These are phyloP conservation scores for Seriola dumerili DNA, from an alignment of 2,113 vertebrate genomes.

Conservation along the genomic window DNA sequence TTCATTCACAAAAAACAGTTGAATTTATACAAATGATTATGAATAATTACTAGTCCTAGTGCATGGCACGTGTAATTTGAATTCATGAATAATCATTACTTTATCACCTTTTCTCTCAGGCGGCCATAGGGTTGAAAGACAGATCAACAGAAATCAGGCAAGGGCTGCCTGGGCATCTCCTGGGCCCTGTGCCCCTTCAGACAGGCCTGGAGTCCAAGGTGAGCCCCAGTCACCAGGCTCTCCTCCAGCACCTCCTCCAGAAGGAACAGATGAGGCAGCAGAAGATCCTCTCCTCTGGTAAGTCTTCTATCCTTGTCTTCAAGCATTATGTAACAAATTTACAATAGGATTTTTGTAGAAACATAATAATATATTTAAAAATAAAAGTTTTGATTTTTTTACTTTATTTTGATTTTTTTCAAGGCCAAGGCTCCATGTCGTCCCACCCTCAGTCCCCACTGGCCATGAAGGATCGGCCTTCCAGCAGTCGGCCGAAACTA, in stretches of 20 bases:
- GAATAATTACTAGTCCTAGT: neutral
- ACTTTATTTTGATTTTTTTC: neutral
- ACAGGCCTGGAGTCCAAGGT: constrained; percentile 91
- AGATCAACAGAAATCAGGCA: constrained; percentile 88
- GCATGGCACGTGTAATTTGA: neutral
- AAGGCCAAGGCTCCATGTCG: constrained; percentile 87
- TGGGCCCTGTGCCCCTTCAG: constrained; percentile 88
- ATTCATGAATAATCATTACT: neutral
- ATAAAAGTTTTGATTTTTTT: neutral
- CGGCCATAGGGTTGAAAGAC: constrained; percentile 90
- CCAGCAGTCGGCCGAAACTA: constrained; percentile 90
- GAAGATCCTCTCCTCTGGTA: constrained; percentile 94
- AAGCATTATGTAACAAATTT: neutral
- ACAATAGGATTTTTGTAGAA: neutral
- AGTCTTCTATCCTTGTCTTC: constrained; percentile 37
- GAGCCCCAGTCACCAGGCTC: constrained; percentile 96
- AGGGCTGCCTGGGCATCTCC: constrained; percentile 89
- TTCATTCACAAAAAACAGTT: constrained; percentile 33
- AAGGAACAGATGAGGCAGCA: constrained; percentile 98
- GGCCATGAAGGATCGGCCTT: constrained; percentile 91
- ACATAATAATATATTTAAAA: neutral
- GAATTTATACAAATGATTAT: neutral
- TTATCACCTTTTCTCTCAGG: constrained; percentile 77
- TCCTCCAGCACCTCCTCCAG: constrained; percentile 95
- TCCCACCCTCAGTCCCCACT: constrained; percentile 93